A percentile compares a stretch with the other conserved stretches of the same genome.
Conservation (phyloP, 2,113 vertebrate species). For the Scopus umbretta region DNA sequence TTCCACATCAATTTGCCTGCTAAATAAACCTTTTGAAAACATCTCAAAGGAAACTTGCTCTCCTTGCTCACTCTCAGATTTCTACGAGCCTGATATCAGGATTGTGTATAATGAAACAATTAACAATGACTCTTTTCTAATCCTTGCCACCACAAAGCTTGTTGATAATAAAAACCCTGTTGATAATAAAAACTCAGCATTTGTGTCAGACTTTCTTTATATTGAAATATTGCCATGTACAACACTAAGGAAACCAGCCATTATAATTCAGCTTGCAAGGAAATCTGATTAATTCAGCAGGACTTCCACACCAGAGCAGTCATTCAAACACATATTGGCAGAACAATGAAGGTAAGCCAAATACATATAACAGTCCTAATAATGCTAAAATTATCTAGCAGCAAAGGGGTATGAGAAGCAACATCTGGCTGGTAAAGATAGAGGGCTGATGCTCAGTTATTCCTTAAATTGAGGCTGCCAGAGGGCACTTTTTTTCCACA, state of each 20-base stretch:
- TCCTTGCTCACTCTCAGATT: not conserved
- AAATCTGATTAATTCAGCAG: not conserved
- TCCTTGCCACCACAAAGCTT: not conserved
- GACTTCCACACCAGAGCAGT: not conserved
- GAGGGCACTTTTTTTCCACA: not conserved
- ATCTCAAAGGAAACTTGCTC: conserved; percentile 13
- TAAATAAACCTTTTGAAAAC: conserved; percentile 39
- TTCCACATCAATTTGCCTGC: not conserved
- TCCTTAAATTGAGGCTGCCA: not conserved
- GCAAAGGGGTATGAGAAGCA: not conserved
- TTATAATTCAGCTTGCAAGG: not conserved
- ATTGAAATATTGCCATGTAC: not conserved
- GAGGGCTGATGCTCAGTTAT: not conserved
- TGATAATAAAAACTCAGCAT: not conserved
- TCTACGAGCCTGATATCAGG: not conserved
- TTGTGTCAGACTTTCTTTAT: not conserved
- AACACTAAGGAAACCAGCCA: not conserved
- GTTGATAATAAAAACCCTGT: not conserved
- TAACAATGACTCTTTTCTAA: not conserved
- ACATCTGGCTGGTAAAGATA: not conserved
- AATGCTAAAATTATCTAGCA: not conserved
- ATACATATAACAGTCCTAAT: not conserved
- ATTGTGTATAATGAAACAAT: not conserved
- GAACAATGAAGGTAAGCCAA: not conserved
- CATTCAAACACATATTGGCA: not conserved